phyloP scores from a whole-genome alignment of 1,140 invertebrate genomes.

The Zaprionus vittiger region DNA sequence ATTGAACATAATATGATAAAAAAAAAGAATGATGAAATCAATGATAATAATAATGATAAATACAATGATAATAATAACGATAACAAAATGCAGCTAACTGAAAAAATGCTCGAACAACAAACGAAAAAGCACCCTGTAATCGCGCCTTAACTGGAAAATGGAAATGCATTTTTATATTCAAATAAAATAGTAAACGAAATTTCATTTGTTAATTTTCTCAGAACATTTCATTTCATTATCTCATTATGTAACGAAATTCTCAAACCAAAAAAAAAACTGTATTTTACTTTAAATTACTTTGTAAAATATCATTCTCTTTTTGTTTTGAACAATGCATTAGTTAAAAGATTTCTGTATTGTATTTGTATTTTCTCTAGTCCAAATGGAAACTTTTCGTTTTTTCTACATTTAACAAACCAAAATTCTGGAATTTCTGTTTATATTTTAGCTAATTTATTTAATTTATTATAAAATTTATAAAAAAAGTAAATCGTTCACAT shows the following conservation, averaged over 20 bases:
- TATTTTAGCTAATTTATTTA: conserved; percentile 78
- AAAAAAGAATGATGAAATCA: background rate
- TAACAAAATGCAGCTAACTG: conserved; percentile 66
- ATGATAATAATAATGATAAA: background rate
- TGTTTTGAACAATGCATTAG: conserved; percentile 34
- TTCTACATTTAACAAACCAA: conserved; percentile 54
- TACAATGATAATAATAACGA: conserved; percentile 9
- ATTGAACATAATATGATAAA: conserved; percentile 14
- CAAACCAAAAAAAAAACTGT: conserved; percentile 32
- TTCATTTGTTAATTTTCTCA: conserved; percentile 32
- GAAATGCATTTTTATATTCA: conserved; percentile 73
- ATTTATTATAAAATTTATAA: conserved; percentile 73
- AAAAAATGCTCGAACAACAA: conserved; percentile 32
- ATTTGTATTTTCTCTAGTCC: conserved; percentile 51
- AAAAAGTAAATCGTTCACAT: conserved; percentile 52
- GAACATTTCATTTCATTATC: conserved; percentile 41
- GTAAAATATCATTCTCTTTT: conserved; percentile 16
- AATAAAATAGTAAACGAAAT: conserved; percentile 66
- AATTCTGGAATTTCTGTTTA: conserved; percentile 72
- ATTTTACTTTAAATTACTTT: conserved; percentile 25
- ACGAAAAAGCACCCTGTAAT: conserved; percentile 45
- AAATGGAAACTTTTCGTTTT: conserved; percentile 44
- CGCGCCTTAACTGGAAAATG: conserved; percentile 35
- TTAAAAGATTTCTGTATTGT: conserved; percentile 23
- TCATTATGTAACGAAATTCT: conserved; percentile 54